Base-by-base conservation (phyloP, 2,797 vertebrate species). In the Tinamus major region DNA sequence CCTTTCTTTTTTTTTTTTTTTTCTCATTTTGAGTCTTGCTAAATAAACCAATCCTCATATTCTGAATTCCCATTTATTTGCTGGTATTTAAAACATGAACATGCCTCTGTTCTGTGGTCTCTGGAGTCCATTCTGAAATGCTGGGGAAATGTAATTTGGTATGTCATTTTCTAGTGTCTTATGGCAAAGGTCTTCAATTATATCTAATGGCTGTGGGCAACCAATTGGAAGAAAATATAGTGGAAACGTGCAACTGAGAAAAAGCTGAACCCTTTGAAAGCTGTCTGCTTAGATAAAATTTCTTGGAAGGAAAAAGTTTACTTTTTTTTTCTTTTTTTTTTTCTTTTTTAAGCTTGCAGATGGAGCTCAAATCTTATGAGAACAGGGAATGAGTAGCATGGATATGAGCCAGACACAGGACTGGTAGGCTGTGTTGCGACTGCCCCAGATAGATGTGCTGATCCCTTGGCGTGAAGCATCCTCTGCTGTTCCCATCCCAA, bases 401-500 rank as follows among this genome's bases (percentile, higher is more conserved):
- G 74, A 35, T 92, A 72, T 21, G 87, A 96, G 90, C 74, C 95
- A 96, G 96, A 90, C 83, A 5, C 12, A 77, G 95, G 80, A 24
- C 94, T 70, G 90, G 94, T 95, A 94, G 95, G 96, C 56, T 95
- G 85, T 95, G 94, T 84, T 96, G 92, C 56, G 67, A 91, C 95
- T 94, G 93, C 78, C 90, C 94, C 94, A 96, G 91, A 96, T 96
- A 96, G 79, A 96, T 84, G 94, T 94, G 95, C 94, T 94, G 92
- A 92, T 93, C 85, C 77, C 44, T 92, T 93, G 87, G 89, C 0
- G 1, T 72, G 72, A 96, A 96, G 76, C 74, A 92, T 91, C 63
- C 89, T 94, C 70, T 90, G 74, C 90, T 91, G 46, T 88, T 96
- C 87, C 89, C 79, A 72, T 86, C 89, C 87, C 82, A 78, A 93